These are phyloP conservation scores for Drosophila kanapiae DNA, from an alignment of 1,140 invertebrate genomes.

Conservation along the genomic window DNA sequence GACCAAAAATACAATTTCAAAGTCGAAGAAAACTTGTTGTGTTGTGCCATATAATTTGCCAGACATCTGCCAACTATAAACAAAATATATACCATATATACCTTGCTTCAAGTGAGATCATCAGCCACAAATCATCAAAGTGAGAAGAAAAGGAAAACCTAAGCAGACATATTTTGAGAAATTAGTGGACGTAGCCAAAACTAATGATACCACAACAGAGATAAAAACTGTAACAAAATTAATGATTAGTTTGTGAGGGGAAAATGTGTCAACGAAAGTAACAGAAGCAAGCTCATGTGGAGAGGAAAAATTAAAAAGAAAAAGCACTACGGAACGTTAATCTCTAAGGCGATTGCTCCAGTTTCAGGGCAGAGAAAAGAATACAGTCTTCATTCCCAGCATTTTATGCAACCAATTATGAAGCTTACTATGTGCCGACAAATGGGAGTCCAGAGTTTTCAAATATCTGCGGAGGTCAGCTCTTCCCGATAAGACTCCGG, in stretches of 20 bases:
- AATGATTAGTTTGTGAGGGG: constrained; percentile 52
- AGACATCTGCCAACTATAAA: constrained; percentile 73
- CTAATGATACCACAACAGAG: constrained; percentile 33
- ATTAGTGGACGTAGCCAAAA: constrained; percentile 21
- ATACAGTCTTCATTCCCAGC: constrained; percentile 25
- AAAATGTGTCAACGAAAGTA: constrained; percentile 80
- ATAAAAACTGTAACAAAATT: constrained; percentile 43
- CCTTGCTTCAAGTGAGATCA: constrained; percentile 71
- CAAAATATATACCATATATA: constrained; percentile 55
- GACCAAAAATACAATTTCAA: constrained; percentile 39
- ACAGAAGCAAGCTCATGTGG: constrained; percentile 31
- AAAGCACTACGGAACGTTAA: constrained; percentile 2
- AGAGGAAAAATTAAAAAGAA: constrained; percentile 7
- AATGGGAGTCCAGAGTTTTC: constrained; percentile 14
- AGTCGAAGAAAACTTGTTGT: constrained; percentile 27
- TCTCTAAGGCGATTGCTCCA: constrained; percentile 48
- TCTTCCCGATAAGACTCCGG: constrained; percentile 20
- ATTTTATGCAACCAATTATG: constrained; percentile 38
- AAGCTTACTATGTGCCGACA: constrained; percentile 12
- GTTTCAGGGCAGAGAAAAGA: constrained; percentile 22
- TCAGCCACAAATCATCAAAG: constrained; percentile 38
- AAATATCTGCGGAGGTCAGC: constrained; percentile 34
- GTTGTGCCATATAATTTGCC: constrained; percentile 30
- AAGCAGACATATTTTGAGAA: constrained; percentile 20
- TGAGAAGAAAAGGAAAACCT: constrained; percentile 35